phyloP scores from a whole-genome alignment of 2,113 vertebrate genomes.

The Azemiops feae region DNA sequence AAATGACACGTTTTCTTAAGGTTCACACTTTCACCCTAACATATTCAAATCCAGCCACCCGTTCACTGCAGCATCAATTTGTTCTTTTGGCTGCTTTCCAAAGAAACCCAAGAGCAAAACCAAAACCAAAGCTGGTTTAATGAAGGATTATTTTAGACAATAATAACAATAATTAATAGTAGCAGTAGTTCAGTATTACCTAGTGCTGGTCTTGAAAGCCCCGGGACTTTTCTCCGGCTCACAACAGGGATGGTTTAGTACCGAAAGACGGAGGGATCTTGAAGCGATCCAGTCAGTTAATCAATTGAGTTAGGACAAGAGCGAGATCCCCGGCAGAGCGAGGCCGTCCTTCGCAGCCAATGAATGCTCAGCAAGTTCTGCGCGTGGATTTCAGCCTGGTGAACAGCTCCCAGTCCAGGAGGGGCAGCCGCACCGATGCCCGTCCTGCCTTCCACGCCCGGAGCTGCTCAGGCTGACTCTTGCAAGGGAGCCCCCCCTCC shows the following conservation, averaged over 20 bases:
- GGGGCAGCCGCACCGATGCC: background rate
- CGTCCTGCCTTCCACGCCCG: background rate
- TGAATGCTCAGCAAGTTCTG: conserved; percentile 17
- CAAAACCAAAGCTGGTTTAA: background rate
- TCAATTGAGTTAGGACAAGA: background rate
- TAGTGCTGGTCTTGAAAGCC: conserved; percentile 12
- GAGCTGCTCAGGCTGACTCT: background rate
- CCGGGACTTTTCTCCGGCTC: background rate
- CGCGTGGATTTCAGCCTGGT: background rate
- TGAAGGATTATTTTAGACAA: no score
- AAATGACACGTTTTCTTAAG: background rate
- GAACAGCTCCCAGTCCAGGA: background rate
- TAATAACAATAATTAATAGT: no score
- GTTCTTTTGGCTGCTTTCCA: background rate
- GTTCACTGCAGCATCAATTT: background rate
- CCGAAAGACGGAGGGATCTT: background rate
- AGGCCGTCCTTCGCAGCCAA: conserved; percentile 1
- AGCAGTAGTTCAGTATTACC: background rate
- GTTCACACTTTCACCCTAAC: background rate
- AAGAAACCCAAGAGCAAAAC: background rate
- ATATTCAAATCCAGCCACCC: background rate
- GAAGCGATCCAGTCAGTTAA: background rate
- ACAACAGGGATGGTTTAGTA: background rate
- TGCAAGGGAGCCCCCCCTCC: conserved; percentile 31
- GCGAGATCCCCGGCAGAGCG: background rate